Evolutionary conservation across 2,113 vertebrate genomes (phyloP).

Genomic region (Castor canadensis): DNA sequence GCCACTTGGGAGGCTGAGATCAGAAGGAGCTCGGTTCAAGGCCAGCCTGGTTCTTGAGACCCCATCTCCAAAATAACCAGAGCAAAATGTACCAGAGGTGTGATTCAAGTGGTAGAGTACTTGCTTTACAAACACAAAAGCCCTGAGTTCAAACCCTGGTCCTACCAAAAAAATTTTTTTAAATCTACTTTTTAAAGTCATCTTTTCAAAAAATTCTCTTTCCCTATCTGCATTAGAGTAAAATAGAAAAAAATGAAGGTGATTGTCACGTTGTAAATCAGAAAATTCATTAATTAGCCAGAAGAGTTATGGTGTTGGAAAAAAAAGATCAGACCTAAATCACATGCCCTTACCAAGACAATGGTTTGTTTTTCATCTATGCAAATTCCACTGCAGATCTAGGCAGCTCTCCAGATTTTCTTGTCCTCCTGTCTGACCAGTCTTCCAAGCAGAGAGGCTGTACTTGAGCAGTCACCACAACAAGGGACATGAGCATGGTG

Average conservation of each 20-base stretch:
- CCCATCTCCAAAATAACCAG: too few relatives aligned
- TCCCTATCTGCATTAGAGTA: neutral
- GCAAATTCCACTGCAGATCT: neutral
- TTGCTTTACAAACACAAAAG: too few relatives aligned
- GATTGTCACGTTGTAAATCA: neutral
- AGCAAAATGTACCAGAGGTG: too few relatives aligned
- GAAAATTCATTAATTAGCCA: neutral
- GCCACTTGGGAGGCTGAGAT: too few relatives aligned
- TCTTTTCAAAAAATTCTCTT: neutral
- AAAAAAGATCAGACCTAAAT: neutral
- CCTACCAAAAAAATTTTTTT: too few relatives aligned
- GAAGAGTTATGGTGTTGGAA: neutral
- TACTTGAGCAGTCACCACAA: neutral
- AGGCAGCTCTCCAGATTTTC: neutral
- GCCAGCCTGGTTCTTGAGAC: too few relatives aligned
- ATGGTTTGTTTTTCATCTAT: neutral
- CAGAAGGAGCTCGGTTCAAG: too few relatives aligned
- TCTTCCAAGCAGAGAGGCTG: neutral
- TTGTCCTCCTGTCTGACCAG: too few relatives aligned
- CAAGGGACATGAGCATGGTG: fast-evolving
- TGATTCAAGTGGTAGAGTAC: too few relatives aligned
- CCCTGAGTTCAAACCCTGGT: too few relatives aligned
- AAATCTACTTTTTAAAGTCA: neutral
- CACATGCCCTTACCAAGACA: neutral
- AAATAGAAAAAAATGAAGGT: neutral